Base-by-base conservation (phyloP, 2,113 vertebrate genomes). In the Aegithalos caudatus region DNA sequence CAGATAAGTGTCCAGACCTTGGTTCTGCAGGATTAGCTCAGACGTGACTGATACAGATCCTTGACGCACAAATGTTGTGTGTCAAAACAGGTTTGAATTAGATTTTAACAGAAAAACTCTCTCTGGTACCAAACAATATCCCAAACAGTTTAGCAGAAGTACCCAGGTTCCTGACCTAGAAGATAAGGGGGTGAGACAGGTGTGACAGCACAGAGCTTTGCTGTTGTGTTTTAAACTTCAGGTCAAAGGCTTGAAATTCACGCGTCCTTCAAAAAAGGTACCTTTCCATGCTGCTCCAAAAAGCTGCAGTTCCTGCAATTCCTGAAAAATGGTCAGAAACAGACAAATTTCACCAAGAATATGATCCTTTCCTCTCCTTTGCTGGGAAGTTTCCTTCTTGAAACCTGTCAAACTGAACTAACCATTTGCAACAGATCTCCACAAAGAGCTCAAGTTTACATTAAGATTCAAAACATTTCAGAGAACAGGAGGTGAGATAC, bases 201-300 rank as follows among this genome's bases (percentile, higher is more conserved):
- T 58, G 27, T 21, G 24, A 40, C 14, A 62, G 25, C 33, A 78
- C 10, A 40, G 13, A 77, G 9, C 3, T 7, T 53, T 58, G 35
- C 14, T 61, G 5, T 13, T 78, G 18, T 51, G 7, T 29, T 71
- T 69, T 65, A 54, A 70, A 77, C 25, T 54, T 77, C 35, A 71
- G 12, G 3, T 53, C 14, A 42, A 71, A 53, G 17, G 15, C 18
- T 31, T 67, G 21, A 76, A 81, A 70, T 24, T 81, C 10, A 18
- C 0, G 1, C 1, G 0, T 19, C 6, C 31, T 87, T 61, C n/a
- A 85, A 76, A 56, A 8, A 35, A 19, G 7, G 29, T 9, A 76
- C 15, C 13, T 76, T 67, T 74, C 23, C 17, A 70, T 78, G 8
- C 18, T 8, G 4, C 23, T 47, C 18, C 17, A 48, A 79, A 81